phyloP scores from a whole-genome alignment of 1,140 invertebrate species.

The Drosophila rufa region DNA sequence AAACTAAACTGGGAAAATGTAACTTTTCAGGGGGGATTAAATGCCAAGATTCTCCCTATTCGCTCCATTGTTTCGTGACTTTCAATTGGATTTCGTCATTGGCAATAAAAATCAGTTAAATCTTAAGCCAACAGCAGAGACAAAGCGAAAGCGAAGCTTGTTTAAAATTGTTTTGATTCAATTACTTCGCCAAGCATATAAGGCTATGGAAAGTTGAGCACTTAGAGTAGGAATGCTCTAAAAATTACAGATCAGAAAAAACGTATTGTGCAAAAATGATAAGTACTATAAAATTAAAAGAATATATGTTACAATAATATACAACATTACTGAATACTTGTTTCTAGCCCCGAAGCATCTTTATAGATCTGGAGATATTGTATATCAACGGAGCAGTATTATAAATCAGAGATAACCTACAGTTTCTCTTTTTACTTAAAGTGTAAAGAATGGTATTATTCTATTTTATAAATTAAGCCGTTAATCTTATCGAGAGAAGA shows the following conservation, averaged over 20 bases:
- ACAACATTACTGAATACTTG: no score
- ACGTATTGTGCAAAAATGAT: no score
- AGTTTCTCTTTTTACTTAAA: not conserved
- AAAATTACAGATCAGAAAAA: not conserved
- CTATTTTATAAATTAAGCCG: constrained; percentile 72
- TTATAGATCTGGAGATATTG: not conserved
- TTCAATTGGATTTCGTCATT: constrained; percentile 72
- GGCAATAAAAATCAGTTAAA: constrained; percentile 76
- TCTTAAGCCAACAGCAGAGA: constrained; percentile 57
- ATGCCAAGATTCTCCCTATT: constrained; percentile 47
- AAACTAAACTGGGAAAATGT: constrained; percentile 21
- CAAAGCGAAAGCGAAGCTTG: constrained; percentile 46
- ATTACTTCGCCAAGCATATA: constrained; percentile 46
- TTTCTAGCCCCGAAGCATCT: no score
- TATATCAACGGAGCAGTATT: no score
- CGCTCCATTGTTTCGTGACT: constrained; percentile 47
- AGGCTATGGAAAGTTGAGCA: not conserved
- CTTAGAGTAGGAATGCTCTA: not conserved
- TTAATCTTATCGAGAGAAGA: constrained; percentile 41
- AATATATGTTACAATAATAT: not conserved
- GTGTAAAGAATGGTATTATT: not conserved
- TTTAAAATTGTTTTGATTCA: constrained; percentile 79
- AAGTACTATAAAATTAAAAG: not conserved
- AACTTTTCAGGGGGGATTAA: constrained; percentile 66
- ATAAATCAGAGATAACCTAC: not conserved